phyloP scores from a whole-genome alignment of 2,888 invertebrate species.

The Sinohyriopsis cumingii region DNA sequence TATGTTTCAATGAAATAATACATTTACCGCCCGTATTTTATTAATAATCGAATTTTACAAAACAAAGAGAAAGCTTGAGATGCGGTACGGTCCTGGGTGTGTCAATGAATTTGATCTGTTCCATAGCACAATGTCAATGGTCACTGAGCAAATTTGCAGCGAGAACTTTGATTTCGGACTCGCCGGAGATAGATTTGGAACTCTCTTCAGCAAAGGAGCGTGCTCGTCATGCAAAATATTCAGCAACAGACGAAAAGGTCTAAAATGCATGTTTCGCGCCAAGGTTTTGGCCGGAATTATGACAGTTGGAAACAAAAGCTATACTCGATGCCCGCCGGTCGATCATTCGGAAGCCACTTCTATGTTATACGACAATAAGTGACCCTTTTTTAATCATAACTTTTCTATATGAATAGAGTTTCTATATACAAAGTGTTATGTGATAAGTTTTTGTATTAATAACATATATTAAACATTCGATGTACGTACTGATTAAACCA shows the following conservation, averaged over 20 bases:
- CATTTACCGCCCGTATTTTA: no score
- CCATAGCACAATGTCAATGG: conserved; percentile 41
- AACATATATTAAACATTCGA: no score
- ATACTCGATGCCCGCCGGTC: conserved; percentile 47
- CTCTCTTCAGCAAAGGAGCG: conserved; percentile 33
- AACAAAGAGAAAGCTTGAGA: conserved; percentile 29
- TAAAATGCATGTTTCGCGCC: conserved; percentile 45
- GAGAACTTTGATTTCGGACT: conserved; percentile 38
- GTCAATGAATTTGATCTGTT: conserved; percentile 45
- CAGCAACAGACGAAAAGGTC: conserved; percentile 18
- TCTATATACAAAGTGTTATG: no score
- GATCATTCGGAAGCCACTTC: conserved; percentile 27
- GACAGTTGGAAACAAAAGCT: conserved; percentile 27
- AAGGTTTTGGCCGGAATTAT: conserved; percentile 50
- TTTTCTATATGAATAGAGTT: no score
- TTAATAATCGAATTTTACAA: conserved; percentile 16
- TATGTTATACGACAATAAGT: conserved; percentile 45
- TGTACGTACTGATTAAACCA: no score
- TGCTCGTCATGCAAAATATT: conserved; percentile 35
- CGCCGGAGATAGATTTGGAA: conserved; percentile 31
- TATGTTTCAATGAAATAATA: no score
- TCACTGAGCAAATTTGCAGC: conserved; percentile 29
- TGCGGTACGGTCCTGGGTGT: conserved; percentile 35
- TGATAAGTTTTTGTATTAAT: no score
- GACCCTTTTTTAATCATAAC: no score